phyloP scores from a whole-genome alignment of 2,888 invertebrate species.

The Dinocampus coccinellae region DNA sequence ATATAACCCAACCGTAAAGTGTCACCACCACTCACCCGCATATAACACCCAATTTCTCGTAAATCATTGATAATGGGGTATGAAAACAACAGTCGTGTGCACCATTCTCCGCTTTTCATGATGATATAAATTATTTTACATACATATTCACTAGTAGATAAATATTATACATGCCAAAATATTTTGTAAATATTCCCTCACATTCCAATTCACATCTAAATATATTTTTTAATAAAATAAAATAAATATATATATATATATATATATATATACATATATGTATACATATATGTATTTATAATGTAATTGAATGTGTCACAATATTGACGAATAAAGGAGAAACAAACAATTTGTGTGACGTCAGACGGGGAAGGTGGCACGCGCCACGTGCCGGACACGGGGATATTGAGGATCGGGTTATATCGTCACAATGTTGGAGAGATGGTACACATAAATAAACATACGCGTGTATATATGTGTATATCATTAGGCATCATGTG shows the following conservation, averaged over 20 bases:
- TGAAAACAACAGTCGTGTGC: background rate
- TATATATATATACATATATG: background rate
- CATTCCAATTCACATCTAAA: too few species aligned
- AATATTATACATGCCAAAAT: too few species aligned
- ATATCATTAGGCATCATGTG: background rate
- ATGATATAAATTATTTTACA: background rate
- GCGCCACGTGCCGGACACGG: slow-evolving; percentile 60
- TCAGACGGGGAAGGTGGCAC: slow-evolving; percentile 61
- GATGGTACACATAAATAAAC: slow-evolving; percentile 5
- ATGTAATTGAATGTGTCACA: slow-evolving; percentile 37
- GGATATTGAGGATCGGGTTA: slow-evolving; percentile 1
- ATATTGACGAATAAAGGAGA: slow-evolving; percentile 52
- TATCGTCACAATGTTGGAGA: slow-evolving; percentile 10
- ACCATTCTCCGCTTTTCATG: background rate
- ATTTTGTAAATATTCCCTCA: too few species aligned
- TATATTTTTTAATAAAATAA: too few species aligned
- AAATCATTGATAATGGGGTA: background rate
- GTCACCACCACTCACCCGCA: background rate
- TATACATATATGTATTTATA: background rate
- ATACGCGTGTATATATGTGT: slow-evolving; percentile 10
- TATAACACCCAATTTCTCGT: background rate
- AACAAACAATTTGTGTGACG: slow-evolving; percentile 59
- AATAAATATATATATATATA: background rate
- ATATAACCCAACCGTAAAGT: slow-evolving; percentile 5
- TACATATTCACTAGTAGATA: too few species aligned